Conservation (phyloP, 2,888 invertebrate species). For the Brenthis hecate region DNA sequence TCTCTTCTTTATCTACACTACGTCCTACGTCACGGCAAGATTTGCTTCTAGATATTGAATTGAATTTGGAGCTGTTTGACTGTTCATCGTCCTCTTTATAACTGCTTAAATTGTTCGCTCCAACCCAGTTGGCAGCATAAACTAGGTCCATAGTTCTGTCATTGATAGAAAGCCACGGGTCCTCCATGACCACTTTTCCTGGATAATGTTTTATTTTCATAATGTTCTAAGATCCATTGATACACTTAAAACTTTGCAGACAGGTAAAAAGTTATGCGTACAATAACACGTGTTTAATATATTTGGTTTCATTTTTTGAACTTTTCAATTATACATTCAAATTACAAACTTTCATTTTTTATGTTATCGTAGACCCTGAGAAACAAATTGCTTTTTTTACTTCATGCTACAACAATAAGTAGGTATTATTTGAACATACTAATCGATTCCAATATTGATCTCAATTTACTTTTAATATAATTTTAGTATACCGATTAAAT, state of each 20-base stretch:
- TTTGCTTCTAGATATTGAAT: conserved; percentile 77
- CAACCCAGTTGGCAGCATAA: conserved; percentile 93
- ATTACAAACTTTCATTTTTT: not conserved
- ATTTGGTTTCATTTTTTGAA: conserved; percentile 28
- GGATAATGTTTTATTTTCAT: conserved; percentile 94
- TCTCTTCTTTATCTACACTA: conserved; percentile 59
- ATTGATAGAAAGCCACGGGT: conserved; percentile 85
- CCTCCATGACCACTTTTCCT: conserved; percentile 91
- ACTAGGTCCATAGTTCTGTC: conserved; percentile 88
- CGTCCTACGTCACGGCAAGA: conserved; percentile 75
- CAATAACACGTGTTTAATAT: conserved; percentile 3
- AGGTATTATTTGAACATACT: not conserved
- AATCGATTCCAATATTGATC: too few relatives aligned
- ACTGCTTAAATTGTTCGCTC: conserved; percentile 83
- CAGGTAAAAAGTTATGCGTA: conserved; percentile 16
- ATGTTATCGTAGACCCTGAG: conserved; percentile 10
- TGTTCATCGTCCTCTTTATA: conserved; percentile 65
- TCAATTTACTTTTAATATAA: too few relatives aligned
- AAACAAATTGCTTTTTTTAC: conserved; percentile 4
- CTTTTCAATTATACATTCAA: not conserved
- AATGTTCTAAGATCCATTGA: conserved; percentile 49
- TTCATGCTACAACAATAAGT: conserved; percentile 9
- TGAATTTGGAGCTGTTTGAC: conserved; percentile 64
- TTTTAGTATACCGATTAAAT: too few relatives aligned
- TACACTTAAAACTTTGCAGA: conserved; percentile 36